Percentiles rank a stretch among this genome's conserved stretches.
phyloP scores from a whole-genome alignment of 2,113 vertebrate species.

The Romanogobio albipinnatus region DNA sequence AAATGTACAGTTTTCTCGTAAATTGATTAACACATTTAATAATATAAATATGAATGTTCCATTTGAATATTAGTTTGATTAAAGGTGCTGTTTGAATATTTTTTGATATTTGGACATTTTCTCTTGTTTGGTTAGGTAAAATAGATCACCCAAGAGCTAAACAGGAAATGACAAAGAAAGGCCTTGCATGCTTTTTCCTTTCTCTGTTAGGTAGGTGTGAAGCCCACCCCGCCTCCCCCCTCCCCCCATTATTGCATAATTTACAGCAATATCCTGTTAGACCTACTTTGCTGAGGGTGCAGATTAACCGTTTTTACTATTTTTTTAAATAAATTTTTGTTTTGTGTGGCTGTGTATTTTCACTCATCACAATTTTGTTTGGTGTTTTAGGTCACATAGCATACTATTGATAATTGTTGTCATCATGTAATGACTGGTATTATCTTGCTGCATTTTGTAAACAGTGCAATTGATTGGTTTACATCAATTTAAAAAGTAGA shows the following conservation, averaged over 20 bases:
- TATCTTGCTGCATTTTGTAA: background rate
- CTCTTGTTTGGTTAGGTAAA: background rate
- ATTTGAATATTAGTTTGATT: background rate
- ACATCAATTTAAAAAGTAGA: background rate
- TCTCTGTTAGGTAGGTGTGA: constrained; percentile 44
- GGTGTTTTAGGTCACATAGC: background rate
- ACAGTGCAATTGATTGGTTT: no score
- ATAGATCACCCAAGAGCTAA: background rate
- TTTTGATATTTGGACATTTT: background rate
- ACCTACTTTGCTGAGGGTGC: no score
- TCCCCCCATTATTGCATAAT: no score
- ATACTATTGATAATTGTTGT: background rate
- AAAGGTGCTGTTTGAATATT: background rate
- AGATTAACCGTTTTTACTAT: no score
- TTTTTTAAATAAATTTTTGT: background rate
- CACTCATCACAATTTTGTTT: background rate
- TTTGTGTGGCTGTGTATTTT: background rate
- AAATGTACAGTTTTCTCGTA: background rate
- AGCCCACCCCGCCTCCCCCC: no score
- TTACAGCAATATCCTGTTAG: constrained; percentile 49
- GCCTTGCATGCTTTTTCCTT: background rate
- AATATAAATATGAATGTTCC: background rate
- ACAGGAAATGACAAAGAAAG: constrained; percentile 49
- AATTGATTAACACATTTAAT: background rate
- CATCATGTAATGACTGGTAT: background rate